Percentiles rank a stretch among this genome's conserved stretches.
phyloP scores from a whole-genome alignment of 1,140 invertebrate species.

The Trichomalopsis sarcophagae region DNA sequence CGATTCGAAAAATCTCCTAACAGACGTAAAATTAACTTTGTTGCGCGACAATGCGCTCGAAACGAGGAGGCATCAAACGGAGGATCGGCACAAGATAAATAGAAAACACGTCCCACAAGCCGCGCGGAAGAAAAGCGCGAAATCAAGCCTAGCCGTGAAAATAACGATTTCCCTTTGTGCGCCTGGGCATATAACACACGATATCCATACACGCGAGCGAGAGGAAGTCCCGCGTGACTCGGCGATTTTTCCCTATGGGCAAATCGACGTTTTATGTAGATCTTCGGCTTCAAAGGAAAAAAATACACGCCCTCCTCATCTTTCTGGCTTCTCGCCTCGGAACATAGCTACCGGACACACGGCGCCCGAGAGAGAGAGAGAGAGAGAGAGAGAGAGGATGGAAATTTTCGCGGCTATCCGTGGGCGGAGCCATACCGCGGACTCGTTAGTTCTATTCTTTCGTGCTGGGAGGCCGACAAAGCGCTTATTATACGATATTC shows the following conservation, averaged over 20 bases:
- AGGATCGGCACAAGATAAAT: background rate
- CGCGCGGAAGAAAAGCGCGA: conserved; percentile 59
- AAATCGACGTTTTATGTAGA: conserved; percentile 70
- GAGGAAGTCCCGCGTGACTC: conserved; percentile 62
- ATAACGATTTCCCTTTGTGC: conserved; percentile 68
- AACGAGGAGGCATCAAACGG: conserved; percentile 13
- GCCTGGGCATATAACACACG: conserved; percentile 42
- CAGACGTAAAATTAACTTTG: conserved; percentile 40
- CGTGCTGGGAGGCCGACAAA: background rate
- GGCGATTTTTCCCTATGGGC: conserved; percentile 60
- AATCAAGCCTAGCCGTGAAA: conserved; percentile 66
- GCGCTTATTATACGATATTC: conserved; percentile 28
- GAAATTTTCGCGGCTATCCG: conserved; percentile 45
- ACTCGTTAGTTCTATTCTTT: conserved; percentile 22
- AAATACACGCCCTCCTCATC: conserved; percentile 60
- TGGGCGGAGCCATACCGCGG: conserved; percentile 23
- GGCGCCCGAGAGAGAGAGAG: conserved; percentile 15
- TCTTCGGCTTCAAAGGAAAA: conserved; percentile 54
- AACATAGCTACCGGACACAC: conserved; percentile 54
- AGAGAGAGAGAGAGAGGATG: conserved; percentile 16
- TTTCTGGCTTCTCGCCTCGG: conserved; percentile 57
- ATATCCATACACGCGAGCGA: background rate
- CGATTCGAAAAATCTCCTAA: conserved; percentile 14
- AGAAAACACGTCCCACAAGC: background rate
- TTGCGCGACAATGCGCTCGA: conserved; percentile 2